Percentiles rank a stretch among this genome's conserved stretches.
These are phyloP conservation scores for Hippoglossus hippoglossus DNA, from an alignment of 2,797 vertebrate genomes.

Conservation along the genomic window DNA sequence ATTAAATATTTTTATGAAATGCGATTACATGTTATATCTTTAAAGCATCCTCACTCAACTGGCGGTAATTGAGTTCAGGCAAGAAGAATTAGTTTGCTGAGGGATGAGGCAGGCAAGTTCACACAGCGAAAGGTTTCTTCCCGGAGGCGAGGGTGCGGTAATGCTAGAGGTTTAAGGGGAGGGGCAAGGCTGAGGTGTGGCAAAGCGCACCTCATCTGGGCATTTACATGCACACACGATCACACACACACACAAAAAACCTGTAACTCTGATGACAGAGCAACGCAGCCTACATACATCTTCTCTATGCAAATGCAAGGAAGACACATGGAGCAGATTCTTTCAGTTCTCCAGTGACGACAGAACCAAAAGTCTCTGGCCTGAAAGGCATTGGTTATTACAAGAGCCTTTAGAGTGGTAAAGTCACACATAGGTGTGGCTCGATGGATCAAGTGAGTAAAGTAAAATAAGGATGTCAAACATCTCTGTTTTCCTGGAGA, in stretches of 20 bases:
- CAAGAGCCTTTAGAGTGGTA: conserved; percentile 28
- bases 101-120: conserved; percentile 39
- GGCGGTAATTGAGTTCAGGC: conserved; percentile 2
- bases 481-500: not conserved
- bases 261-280: not conserved
- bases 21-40: not conserved
- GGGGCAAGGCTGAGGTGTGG: conserved; percentile 42
- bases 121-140: conserved; percentile 52
- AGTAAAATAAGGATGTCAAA: conserved; percentile 37
- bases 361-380: too few species aligned
- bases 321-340: not conserved
- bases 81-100: conserved; percentile 15
- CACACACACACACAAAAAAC: not conserved
- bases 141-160: conserved; percentile 19
- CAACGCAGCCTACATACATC: not conserved
- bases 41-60: not conserved
- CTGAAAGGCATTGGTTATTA: not conserved
- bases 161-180: conserved; percentile 15
- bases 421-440: conserved; percentile 45
- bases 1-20: not conserved
- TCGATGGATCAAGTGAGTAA: conserved; percentile 24
- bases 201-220: not conserved
- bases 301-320: not conserved
- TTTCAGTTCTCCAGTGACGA: not conserved
- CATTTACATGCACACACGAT: not conserved